Evolutionary conservation across 2,113 vertebrate species (phyloP).

Genomic region (Leuciscus idus): DNA sequence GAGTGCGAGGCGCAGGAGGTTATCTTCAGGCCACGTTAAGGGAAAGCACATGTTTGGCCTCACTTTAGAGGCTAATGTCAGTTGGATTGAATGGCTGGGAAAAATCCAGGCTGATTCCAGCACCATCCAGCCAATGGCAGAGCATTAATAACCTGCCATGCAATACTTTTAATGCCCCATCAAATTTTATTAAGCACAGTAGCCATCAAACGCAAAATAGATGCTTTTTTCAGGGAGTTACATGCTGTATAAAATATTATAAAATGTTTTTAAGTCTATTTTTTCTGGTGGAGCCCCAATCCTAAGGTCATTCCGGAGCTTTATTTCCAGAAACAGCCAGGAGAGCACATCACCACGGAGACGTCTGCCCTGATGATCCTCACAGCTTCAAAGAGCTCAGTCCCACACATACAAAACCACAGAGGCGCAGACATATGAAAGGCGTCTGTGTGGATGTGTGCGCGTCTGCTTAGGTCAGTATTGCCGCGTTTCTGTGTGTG

Average conservation of each 20-base stretch:
- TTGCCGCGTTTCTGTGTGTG: constrained; percentile 48
- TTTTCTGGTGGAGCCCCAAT: constrained; percentile 29
- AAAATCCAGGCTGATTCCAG: constrained; percentile 45
- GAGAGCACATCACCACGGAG: constrained; percentile 58
- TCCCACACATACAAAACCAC: constrained; percentile 43
- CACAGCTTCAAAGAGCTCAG: constrained; percentile 56
- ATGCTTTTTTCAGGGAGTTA: constrained; percentile 25
- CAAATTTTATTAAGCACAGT: constrained; percentile 51
- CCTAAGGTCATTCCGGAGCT: constrained; percentile 54
- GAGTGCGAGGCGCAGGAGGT: constrained; percentile 50
- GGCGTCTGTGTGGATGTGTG: constrained; percentile 47
- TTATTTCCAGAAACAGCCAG: constrained; percentile 54
- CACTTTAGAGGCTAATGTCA: constrained; percentile 67
- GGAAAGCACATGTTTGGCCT: constrained; percentile 74
- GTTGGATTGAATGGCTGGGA: constrained; percentile 52
- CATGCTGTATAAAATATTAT: constrained; percentile 39
- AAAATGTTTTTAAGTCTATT: constrained; percentile 22
- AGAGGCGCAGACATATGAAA: constrained; percentile 46
- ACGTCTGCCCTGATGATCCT: constrained; percentile 65
- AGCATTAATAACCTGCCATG: constrained; percentile 48
- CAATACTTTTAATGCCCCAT: constrained; percentile 44
- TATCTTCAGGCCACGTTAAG: constrained; percentile 65
- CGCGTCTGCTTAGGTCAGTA: constrained; percentile 21
- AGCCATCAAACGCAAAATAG: constrained; percentile 42
- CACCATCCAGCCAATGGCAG: constrained; percentile 42